Base-by-base conservation (phyloP, 2,113 vertebrate genomes). In the Eupsittula cactorum region DNA sequence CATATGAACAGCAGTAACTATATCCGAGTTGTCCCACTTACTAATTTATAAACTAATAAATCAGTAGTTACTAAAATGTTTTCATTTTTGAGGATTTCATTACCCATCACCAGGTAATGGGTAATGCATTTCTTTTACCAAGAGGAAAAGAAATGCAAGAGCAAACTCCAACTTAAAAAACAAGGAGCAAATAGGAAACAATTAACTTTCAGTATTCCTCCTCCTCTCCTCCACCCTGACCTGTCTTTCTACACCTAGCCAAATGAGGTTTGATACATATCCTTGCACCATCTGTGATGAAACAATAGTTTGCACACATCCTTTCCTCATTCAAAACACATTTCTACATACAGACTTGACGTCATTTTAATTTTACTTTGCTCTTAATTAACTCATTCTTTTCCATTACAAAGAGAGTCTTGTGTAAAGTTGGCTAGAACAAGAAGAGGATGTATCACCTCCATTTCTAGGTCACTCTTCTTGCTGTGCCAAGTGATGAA, bases 301-400 rank as follows among this genome's bases (percentile, higher is more conserved):
- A 92, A 91, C 67, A 73, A 67, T 49, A 88, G 53, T 67, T 83
- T 94, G 94, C 91, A 80, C 68, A 44, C 46, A 65, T 68, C 52
- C 86, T 60, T 84, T 95, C 93, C 87, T 88, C 84, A 79, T 93
- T 77, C 85, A 74, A 92, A 95, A 86, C 27, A 86, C 19, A 73
- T 91, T 82, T 92, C 94, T 79, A 97, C 96, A 91, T 64, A 69
- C 57, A 80, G 55, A 79, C 65, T 5, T 95, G 85, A 96, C 2
- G 6, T 90, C 8, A 96, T 62, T 73, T 37, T 77, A 82, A 95
- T 94, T 91, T 93, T 60, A 84, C 75, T 84, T 84, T 27, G 42
- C 41, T 77, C 80, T 94, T 88, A 94, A 95, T 78, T 89, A 96
- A 96, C 88, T 97, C 64, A 88, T 97, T 96, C 85, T 96, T 93